phyloP scores from a whole-genome alignment of 2,113 vertebrate genomes.

The Agapornis roseicollis region DNA sequence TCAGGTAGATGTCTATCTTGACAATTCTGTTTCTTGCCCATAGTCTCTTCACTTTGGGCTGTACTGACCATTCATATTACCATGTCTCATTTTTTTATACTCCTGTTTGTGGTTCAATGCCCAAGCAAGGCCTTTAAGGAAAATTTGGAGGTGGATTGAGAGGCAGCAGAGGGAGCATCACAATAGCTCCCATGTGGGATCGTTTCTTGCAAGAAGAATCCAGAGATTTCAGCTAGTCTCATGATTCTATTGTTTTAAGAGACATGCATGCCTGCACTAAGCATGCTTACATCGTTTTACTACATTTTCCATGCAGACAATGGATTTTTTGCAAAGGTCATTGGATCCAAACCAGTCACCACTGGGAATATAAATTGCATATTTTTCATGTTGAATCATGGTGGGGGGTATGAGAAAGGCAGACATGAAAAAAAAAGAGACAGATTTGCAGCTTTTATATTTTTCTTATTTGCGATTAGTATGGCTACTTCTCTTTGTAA shows the following conservation, averaged over 20 bases:
- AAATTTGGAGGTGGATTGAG: not conserved
- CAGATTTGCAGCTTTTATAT: not conserved
- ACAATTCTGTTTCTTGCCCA: not conserved
- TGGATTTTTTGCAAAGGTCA: constrained; percentile 48
- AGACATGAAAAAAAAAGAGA: not conserved
- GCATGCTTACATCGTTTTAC: constrained; percentile 47
- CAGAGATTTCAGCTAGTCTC: not conserved
- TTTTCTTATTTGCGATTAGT: not conserved
- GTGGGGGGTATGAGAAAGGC: not conserved
- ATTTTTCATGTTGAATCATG: not conserved
- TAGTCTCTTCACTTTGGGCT: not conserved
- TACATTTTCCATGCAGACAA: constrained; percentile 46
- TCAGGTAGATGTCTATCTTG: not conserved
- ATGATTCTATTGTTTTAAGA: constrained; percentile 49
- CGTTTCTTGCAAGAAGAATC: constrained; percentile 23
- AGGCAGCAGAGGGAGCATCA: constrained; percentile 47
- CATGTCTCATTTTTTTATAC: not conserved
- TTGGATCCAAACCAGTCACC: constrained; percentile 21
- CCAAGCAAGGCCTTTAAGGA: constrained; percentile 3
- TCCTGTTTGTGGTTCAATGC: not conserved
- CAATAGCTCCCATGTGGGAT: constrained; percentile 28
- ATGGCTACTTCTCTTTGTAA: not conserved
- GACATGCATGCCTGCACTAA: constrained; percentile 26
- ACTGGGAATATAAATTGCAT: constrained; percentile 18
- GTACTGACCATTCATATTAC: not conserved